Conservation (phyloP, 1,140 invertebrate species). For the Sminthurinus signatus region DNA sequence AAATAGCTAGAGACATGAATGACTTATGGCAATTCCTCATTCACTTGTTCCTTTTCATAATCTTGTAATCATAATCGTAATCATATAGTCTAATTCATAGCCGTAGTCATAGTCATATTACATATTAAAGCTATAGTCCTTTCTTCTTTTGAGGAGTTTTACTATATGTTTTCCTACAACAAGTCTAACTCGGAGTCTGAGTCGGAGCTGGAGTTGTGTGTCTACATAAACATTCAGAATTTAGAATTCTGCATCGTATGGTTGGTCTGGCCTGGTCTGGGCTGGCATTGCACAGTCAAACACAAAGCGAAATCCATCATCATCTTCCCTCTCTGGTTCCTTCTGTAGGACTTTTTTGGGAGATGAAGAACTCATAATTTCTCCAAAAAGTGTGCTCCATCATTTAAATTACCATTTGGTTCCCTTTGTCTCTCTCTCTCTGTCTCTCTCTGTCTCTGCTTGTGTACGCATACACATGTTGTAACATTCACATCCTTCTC, state of each 20-base stretch:
- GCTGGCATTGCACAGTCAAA: no score
- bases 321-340: no score
- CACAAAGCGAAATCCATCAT: constrained; percentile 25
- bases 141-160: no score
- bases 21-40: constrained; percentile 25
- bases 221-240: no score
- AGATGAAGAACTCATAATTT: constrained; percentile 10
- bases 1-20: constrained; percentile 18
- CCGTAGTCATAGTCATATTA: no score
- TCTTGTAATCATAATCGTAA: constrained; percentile 12
- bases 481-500: background rate
- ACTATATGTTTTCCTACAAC: no score
- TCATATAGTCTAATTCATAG: no score
- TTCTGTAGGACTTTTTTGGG: background rate
- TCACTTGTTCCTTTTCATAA: constrained; percentile 13
- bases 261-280: no score
- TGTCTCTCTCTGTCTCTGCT: background rate
- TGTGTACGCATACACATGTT: background rate
- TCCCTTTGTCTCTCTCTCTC: background rate
- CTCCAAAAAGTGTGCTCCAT: constrained; percentile 5
- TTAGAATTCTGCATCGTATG: no score
- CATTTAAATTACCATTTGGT: constrained; percentile 10
- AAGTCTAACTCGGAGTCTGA: no score
- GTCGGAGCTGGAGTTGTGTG: background rate
- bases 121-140: no score